Conservation (phyloP, 2,888 invertebrate genomes). For the Cryptosula pallasiana region DNA sequence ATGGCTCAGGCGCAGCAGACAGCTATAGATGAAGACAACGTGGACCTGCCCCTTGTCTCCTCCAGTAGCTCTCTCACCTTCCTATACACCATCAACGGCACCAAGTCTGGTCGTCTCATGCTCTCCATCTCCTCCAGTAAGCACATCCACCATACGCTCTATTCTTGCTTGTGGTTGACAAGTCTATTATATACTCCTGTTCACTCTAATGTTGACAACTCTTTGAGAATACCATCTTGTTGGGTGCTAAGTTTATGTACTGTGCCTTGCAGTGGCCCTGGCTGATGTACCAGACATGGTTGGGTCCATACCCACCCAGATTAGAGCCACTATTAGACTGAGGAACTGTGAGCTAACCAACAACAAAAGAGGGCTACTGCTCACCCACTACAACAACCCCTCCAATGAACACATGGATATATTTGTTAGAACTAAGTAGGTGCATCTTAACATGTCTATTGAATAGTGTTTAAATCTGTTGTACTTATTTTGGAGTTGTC, state of each 20-base stretch:
- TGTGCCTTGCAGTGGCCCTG: too few relatives aligned
- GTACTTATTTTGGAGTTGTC: too few relatives aligned
- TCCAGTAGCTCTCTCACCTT: constrained; percentile 55
- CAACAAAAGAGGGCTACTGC: constrained; percentile 43
- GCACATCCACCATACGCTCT: constrained; percentile 27
- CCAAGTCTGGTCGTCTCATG: constrained; percentile 44
- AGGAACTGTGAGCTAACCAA: constrained; percentile 29
- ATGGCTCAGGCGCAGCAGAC: neutral
- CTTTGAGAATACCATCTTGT: too few relatives aligned
- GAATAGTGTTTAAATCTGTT: too few relatives aligned
- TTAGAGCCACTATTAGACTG: constrained; percentile 25
- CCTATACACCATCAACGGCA: constrained; percentile 38
- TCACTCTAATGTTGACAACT: too few relatives aligned
- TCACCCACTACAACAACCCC: constrained; percentile 52
- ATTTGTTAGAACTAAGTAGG: constrained; percentile 40
- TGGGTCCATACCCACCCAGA: neutral
- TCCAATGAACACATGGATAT: constrained; percentile 48
- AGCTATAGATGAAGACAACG: constrained; percentile 65
- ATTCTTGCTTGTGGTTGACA: neutral
- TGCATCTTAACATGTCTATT: too few relatives aligned
- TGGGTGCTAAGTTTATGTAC: too few relatives aligned
- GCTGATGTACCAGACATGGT: neutral
- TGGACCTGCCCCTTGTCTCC: constrained; percentile 83
- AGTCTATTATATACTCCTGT: too few relatives aligned
- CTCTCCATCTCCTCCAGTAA: constrained; percentile 45